Base-by-base conservation (phyloP, 2,113 vertebrate genomes). In the Malurus alboscapulatus region DNA sequence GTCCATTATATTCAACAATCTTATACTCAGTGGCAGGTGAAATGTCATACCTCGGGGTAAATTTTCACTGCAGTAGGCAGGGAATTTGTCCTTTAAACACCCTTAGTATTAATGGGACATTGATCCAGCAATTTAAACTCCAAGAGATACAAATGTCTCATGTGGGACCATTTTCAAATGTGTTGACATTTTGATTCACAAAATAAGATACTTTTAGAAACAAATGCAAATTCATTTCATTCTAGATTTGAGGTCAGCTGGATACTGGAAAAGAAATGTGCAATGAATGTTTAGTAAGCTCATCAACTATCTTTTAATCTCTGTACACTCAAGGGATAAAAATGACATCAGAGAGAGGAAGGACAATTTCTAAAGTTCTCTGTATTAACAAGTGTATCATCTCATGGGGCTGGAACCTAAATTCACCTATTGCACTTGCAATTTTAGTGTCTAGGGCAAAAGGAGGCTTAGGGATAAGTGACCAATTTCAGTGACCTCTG, bases 41-140 rank as follows among this genome's bases (percentile, higher is more conserved):
- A 95, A 94, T 92, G 92, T 94, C 92, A 94, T 63, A 95, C 76
- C 72, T 92, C 4, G 0, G 84, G 91, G 84, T 96, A 93, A 55
- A 92, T 94, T 97, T 97, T 96, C 94, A 78, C 94, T 93, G 90
- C 76, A 84, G 65, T 86, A 95, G 84, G 93, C 95, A 96, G 73
- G 89, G 93, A 92, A 73, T 91, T 94, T 94, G 96, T 95, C 96
- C 95, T 96, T 91, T 95, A 93, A 95, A 95, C 51, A 90, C 67
- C 91, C 96, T 96, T 61, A 93, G 72, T 63, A 85, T 83, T 95
- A 94, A 94, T 74, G 82, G 76, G 53, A 90, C 90, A 95, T 81
- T 93, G 94, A 96, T 95, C 78, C 85, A 63, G 63, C 75, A 92
- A 91, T 94, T 94, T 87, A 63, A 96, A 90, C 84, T 90, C 78